A percentile compares a stretch with the other conserved stretches of the same genome.
Conservation (phyloP, 2,797 vertebrate species). For the Euthynnus affinis region DNA sequence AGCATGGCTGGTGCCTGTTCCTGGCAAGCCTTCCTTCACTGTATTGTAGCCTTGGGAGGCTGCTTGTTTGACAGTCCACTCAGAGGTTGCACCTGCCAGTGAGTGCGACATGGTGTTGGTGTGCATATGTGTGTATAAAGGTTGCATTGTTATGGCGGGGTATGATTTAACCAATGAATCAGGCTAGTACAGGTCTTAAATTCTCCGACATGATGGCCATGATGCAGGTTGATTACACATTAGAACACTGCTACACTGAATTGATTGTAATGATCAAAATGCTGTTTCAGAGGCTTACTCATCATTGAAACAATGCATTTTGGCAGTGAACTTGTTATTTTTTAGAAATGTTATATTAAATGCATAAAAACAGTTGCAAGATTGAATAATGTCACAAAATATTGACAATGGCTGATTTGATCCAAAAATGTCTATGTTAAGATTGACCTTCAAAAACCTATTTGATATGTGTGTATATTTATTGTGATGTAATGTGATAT, state of each 20-base stretch:
- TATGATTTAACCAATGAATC: constrained; percentile 2
- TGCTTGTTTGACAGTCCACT: constrained; percentile 42
- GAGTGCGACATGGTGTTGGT: constrained; percentile 38
- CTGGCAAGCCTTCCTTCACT: constrained; percentile 37
- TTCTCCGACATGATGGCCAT: constrained; percentile 16
- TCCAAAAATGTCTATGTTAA: not conserved
- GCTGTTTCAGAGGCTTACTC: not conserved
- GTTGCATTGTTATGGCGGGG: constrained; percentile 46
- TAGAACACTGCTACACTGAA: not conserved
- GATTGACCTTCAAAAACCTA: constrained; percentile 50
- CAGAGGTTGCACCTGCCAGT: constrained; percentile 62
- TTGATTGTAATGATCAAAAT: constrained; percentile 2
- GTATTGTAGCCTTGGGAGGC: constrained; percentile 21
- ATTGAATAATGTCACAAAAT: not conserved
- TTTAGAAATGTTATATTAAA: not conserved
- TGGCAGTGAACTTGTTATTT: not conserved
- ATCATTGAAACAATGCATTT: not conserved
- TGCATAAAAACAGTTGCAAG: not conserved
- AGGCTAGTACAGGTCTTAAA: not conserved
- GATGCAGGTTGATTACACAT: constrained; percentile 43
- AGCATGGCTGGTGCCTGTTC: constrained; percentile 55
- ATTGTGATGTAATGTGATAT: no score
- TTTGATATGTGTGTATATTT: not conserved
- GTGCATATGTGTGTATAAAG: constrained; percentile 33
- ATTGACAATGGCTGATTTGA: not conserved